These are phyloP conservation scores for Drosophila meridionalis DNA, from an alignment of 2,888 invertebrate genomes.

Conservation along the genomic window DNA sequence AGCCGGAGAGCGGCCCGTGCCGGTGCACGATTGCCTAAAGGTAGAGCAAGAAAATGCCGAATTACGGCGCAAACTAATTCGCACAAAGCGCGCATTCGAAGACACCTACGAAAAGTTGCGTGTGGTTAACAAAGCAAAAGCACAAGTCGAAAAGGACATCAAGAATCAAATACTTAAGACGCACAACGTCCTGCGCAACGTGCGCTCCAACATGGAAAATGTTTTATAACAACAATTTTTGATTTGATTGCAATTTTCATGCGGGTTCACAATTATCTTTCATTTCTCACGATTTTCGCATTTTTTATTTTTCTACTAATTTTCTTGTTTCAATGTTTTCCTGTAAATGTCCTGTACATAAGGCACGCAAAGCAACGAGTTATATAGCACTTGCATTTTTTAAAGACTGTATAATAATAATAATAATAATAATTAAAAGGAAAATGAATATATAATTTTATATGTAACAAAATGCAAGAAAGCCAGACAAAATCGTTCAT, in stretches of 20 bases:
- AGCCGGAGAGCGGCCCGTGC: conserved; percentile 9
- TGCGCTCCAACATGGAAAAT: conserved; percentile 90
- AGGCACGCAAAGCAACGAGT: conserved; percentile 27
- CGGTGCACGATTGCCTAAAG: conserved; percentile 84
- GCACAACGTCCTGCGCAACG: conserved; percentile 90
- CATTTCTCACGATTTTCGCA: conserved; percentile 10
- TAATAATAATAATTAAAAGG: conserved; percentile 26
- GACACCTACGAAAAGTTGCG: conserved; percentile 91
- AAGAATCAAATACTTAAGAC: conserved; percentile 92
- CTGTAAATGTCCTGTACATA: conserved; percentile 43
- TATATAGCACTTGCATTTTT: conserved; percentile 63
- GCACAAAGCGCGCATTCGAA: conserved; percentile 90
- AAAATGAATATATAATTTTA: conserved; percentile 10
- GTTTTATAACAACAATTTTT: conserved; percentile 79
- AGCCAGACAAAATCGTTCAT: conserved; percentile 71
- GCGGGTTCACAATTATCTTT: conserved; percentile 15
- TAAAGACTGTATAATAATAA: conserved; percentile 63
- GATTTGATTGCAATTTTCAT: conserved; percentile 40
- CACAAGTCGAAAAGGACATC: conserved; percentile 93
- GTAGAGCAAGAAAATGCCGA: conserved; percentile 89
- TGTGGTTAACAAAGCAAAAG: conserved; percentile 91
- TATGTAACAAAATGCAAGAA: conserved; percentile 45
- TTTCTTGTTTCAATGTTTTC: conserved; percentile 30
- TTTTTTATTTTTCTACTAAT: conserved; percentile 23
- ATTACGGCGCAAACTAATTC: conserved; percentile 89